These are phyloP conservation scores for Spheniscus humboldti DNA, from an alignment of 2,797 vertebrate species.

Conservation along the genomic window DNA sequence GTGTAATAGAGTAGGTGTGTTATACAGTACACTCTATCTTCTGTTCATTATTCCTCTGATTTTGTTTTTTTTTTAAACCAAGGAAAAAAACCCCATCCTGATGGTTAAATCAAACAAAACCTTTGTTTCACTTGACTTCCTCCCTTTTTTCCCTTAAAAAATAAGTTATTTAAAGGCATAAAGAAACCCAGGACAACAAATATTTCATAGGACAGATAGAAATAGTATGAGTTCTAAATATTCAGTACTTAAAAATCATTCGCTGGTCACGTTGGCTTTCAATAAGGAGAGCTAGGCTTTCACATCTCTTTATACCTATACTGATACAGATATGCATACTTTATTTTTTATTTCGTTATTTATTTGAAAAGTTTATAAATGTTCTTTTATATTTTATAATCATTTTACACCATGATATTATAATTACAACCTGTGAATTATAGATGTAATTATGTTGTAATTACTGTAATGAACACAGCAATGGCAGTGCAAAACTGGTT, in stretches of 20 bases:
- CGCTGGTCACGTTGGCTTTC: neutral
- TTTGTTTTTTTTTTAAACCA: too few relatives aligned
- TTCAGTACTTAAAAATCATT: neutral
- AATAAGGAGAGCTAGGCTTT: neutral
- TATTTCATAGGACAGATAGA: neutral
- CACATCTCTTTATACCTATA: neutral
- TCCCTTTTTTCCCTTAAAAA: neutral
- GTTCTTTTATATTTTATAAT: neutral
- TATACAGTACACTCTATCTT: neutral
- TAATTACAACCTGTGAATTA: neutral
- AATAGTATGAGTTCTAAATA: neutral
- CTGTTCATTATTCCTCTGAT: neutral
- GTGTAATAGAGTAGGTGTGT: neutral
- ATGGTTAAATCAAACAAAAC: neutral
- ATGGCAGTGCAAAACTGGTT: neutral
- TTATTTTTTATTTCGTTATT: neutral
- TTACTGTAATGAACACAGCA: neutral
- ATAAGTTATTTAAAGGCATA: neutral
- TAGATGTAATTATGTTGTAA: neutral
- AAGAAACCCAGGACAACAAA: neutral
- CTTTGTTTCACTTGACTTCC: neutral
- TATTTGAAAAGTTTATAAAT: neutral
- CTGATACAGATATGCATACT: rapidly evolving
- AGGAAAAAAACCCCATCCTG: neutral
- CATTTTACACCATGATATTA: neutral